Base-by-base conservation (phyloP, 2,888 invertebrate genomes). In the Mesorhabditis spiculigera region DNA sequence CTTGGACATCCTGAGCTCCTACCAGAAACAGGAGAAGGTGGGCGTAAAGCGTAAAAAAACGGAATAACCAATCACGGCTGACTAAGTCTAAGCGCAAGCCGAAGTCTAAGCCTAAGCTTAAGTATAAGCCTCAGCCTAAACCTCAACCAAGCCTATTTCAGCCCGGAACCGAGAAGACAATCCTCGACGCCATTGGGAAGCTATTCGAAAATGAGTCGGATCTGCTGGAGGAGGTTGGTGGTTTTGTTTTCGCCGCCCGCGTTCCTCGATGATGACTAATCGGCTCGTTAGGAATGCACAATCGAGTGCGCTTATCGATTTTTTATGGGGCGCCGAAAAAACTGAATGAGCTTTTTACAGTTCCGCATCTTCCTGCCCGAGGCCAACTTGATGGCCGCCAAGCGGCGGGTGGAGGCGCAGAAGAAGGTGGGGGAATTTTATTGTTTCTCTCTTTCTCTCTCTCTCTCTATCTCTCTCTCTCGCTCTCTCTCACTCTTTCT, bases 121-220 rank as follows among this genome's bases (percentile, higher is more conserved):
- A 50, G 8, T n/a, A n/a, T n/a, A 43, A 64, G 16, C 28, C 64
- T 10, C 64, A 65, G 50, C 65, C 43, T 5, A 72, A 66, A 43
- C 43, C 63, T 42, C n/a, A n/a, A n/a, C n/a, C n/a, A 68, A 68
- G 28, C 68, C 70, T 43, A 68, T 68, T n/a, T 28, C 28, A 28
- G 28, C 28, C 28, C 28, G 28, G 28, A 28, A 28, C 28, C 28
- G 90, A 70, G 64, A 68, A 69, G 8, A 63, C n/a, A 10, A 45
- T 70, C 5, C 41, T 63, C 4, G 65, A 5, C 8, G 50, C 91
- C 88, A 94, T 99, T 73, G 95, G 97, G 0, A 93, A 93, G 85
- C 89, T 99, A 65, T 99, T 99, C 86, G 94, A 95, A 87, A 93
- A 96, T 87, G 96, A 99, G 86, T 94, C 95, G 84, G 98, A 99